Conservation (phyloP, 2,797 vertebrate species). For the Takifugu rubripes region DNA sequence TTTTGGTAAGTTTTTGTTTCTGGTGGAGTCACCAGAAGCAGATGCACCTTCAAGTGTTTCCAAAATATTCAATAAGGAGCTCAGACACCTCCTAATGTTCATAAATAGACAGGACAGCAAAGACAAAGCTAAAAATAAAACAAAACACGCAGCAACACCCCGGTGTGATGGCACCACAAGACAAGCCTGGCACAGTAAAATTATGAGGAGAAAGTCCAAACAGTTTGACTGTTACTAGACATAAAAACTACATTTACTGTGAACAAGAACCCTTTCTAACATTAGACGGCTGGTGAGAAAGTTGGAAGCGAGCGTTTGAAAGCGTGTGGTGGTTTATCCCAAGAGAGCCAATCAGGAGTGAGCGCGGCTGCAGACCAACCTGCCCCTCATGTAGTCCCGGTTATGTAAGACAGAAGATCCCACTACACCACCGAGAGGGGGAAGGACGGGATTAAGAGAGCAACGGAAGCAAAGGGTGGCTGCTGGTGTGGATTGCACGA, state of each 20-base stretch:
- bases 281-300: constrained; percentile 6
- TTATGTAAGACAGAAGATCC: constrained; percentile 52
- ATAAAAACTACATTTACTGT: no score
- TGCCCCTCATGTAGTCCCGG: constrained; percentile 33
- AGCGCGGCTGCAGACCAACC: constrained; percentile 22
- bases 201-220: background rate
- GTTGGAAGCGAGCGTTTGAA: constrained; percentile 6
- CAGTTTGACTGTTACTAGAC: no score
- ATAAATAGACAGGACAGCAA: constrained; percentile 31
- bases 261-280: no score
- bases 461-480: background rate
- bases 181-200: constrained; percentile 1
- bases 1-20: constrained; percentile 27
- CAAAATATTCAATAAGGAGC: constrained; percentile 38
- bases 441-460: constrained; percentile 20
- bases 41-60: constrained; percentile 12
- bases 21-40: constrained; percentile 37
- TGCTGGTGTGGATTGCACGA: constrained; percentile 1
- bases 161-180: constrained; percentile 1
- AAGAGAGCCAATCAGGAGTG: constrained; percentile 34
- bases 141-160: constrained; percentile 16
- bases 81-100: constrained; percentile 36
- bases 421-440: constrained; percentile 8
- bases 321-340: constrained; percentile 24
- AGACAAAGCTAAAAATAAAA: constrained; percentile 41